Evolutionary conservation across 2,113 vertebrate genomes (phyloP).

Genomic region (Numenius arquata): DNA sequence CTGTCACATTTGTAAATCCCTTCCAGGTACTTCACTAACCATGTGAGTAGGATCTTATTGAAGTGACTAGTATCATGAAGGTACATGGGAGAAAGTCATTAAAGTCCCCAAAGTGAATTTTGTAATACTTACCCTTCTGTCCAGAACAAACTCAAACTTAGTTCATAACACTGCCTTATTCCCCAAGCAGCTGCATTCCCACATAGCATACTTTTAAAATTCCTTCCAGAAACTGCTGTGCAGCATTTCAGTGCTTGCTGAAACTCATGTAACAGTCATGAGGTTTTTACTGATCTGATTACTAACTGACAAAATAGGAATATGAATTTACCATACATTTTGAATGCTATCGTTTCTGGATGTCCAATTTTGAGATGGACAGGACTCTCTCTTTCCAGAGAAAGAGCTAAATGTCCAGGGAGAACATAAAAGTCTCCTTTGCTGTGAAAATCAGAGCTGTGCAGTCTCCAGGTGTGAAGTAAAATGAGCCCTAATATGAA

Average conservation of each 20-base stretch:
- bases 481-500: neutral
- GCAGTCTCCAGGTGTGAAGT: neutral
- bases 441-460: neutral
- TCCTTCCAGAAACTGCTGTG: neutral
- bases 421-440: neutral
- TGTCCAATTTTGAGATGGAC: neutral
- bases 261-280: neutral
- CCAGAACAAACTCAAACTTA: neutral
- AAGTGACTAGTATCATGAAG: neutral
- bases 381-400: neutral
- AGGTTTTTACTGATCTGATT: neutral
- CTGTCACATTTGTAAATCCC: neutral
- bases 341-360: neutral
- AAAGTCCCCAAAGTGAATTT: neutral
- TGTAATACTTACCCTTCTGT: neutral
- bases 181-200: neutral
- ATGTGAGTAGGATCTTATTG: neutral
- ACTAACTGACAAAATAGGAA: neutral
- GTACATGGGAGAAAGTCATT: neutral
- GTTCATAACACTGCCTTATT: neutral
- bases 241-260: neutral
- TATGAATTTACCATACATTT: neutral
- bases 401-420: neutral
- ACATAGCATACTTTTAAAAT: neutral
- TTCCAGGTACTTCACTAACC: neutral